phyloP scores from a whole-genome alignment of 2,113 vertebrate genomes.

The Urocitellus parryii region DNA sequence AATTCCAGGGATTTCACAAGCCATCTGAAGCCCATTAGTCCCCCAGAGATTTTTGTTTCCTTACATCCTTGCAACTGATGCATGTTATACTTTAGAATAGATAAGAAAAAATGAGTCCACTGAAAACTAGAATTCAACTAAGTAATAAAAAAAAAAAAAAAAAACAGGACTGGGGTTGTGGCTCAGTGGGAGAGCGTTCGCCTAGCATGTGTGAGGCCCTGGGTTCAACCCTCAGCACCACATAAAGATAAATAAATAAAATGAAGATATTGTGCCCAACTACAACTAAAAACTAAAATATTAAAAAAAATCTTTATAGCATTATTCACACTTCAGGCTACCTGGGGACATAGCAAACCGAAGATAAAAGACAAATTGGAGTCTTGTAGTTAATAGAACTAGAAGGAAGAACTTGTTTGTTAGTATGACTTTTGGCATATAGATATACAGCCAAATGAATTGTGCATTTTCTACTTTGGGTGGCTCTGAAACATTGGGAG shows the following conservation, averaged over 20 bases:
- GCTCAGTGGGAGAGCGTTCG: too few relatives aligned
- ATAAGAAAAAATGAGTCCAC: background rate
- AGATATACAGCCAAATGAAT: background rate
- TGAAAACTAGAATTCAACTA: slow-evolving; percentile 6
- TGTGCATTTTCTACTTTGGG: background rate
- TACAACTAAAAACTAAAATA: too few relatives aligned
- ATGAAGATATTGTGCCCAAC: too few relatives aligned
- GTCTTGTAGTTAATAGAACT: background rate
- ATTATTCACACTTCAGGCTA: slow-evolving; percentile 4
- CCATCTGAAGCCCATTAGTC: background rate
- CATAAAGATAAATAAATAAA: too few relatives aligned
- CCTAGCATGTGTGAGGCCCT: too few relatives aligned
- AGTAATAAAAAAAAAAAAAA: background rate
- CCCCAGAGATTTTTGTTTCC: background rate
- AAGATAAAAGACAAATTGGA: slow-evolving; percentile 22
- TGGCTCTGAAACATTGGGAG: background rate
- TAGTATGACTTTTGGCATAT: background rate
- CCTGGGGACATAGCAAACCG: background rate
- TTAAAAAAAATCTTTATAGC: background rate
- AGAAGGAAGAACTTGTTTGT: slow-evolving; percentile 1
- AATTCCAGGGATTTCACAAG: background rate
- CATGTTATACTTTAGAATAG: background rate
- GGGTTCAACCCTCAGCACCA: too few relatives aligned
- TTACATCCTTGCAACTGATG: background rate
- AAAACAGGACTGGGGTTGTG: too few relatives aligned